phyloP scores from a whole-genome alignment of 2,888 invertebrate species.

The Loripinus fragilis region DNA sequence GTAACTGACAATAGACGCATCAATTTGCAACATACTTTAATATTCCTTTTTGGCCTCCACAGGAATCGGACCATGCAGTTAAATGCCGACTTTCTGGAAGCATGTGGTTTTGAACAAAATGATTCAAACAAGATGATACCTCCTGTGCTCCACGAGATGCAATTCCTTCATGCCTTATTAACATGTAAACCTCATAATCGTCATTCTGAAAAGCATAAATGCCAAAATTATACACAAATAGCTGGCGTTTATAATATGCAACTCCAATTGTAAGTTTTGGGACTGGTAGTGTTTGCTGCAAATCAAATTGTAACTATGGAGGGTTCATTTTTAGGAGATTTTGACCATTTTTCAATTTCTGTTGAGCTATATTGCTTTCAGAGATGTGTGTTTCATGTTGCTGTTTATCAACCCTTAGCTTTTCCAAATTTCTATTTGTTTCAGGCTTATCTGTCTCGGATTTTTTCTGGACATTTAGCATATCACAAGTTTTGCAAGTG shows the following conservation, averaged over 20 bases:
- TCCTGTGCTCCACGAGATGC: conserved; percentile 18
- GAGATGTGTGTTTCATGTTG: conserved; percentile 1
- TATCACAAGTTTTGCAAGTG: conserved; percentile 23
- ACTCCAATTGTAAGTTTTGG: conserved; percentile 9
- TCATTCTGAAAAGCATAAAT: conserved; percentile 15
- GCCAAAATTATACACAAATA: conserved; percentile 16
- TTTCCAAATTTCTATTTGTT: neutral
- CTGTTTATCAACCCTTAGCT: conserved; percentile 13
- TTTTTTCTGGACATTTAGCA: conserved; percentile 3
- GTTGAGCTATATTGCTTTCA: conserved; percentile 13
- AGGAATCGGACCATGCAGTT: conserved; percentile 20
- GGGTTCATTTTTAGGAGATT: neutral
- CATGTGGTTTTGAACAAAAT: neutral
- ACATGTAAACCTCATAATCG: conserved; percentile 12
- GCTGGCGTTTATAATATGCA: conserved; percentile 22
- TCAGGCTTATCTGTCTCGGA: conserved; percentile 6
- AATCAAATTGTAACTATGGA: conserved; percentile 4
- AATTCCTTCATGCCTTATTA: conserved; percentile 18
- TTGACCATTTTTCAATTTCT: neutral
- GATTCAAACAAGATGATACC: conserved; percentile 14
- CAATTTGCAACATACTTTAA: conserved; percentile 14
- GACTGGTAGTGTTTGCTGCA: conserved; percentile 12
- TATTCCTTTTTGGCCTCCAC: conserved; percentile 24
- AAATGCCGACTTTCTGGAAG: neutral
- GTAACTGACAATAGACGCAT: conserved; percentile 15